A percentile compares a stretch with the other conserved stretches of the same genome.
These are phyloP conservation scores for Phrynocephalus vlangalii DNA, from an alignment of 2,797 vertebrate species.

Conservation along the genomic window DNA sequence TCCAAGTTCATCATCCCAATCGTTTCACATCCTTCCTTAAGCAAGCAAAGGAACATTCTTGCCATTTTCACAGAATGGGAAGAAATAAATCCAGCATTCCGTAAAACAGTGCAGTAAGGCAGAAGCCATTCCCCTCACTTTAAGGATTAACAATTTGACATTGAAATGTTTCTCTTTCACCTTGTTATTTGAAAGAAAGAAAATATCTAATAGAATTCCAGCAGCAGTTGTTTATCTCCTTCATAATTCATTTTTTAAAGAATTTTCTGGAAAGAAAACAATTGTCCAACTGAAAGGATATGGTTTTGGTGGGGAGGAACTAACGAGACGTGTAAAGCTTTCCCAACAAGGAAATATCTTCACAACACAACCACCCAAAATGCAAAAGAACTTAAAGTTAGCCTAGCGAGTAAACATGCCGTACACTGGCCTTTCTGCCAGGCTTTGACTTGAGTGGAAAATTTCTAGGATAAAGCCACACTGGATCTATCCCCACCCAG, in stretches of 20 bases:
- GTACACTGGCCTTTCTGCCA: background rate
- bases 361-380: background rate
- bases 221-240: slow-evolving; percentile 14
- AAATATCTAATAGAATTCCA: slow-evolving; percentile 16
- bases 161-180: background rate
- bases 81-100: slow-evolving; percentile 8
- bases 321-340: background rate
- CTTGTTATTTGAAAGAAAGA: slow-evolving; percentile 23
- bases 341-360: background rate
- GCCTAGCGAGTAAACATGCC: background rate
- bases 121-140: slow-evolving; percentile 34
- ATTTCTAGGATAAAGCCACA: too few relatives aligned
- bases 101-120: background rate
- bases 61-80: slow-evolving; percentile 38
- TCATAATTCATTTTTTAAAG: slow-evolving; percentile 11
- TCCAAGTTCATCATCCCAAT: slow-evolving; percentile 29
- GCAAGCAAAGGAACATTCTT: slow-evolving; percentile 28
- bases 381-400: background rate
- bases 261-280: slow-evolving; percentile 7
- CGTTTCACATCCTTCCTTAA: slow-evolving; percentile 21
- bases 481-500: too few relatives aligned
- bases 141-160: slow-evolving; percentile 25
- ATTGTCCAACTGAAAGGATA: background rate
- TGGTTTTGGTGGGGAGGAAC: background rate
- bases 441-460: too few relatives aligned